Evolutionary conservation across 1,140 invertebrate species (phyloP), one percentile per base, ranked within the genome.

Genomic region (Rhagoletis pomonella): DNA sequence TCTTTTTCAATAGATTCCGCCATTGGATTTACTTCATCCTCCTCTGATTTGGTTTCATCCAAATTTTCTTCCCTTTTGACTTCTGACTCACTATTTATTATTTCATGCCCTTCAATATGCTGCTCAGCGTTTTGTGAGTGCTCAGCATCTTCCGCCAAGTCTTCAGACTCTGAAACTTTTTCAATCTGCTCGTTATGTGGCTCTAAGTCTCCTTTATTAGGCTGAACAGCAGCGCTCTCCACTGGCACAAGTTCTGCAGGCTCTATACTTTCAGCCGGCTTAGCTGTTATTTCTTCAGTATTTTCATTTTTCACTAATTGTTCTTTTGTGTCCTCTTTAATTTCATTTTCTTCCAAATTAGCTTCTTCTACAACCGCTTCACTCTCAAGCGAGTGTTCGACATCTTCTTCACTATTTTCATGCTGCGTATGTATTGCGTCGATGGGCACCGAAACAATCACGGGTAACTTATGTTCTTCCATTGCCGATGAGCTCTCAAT

Each of bases 51-150:
- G 0, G 19, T 67, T 39, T 69, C 86, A 29, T 89, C 67, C 2
- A 88, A 87, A 47, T 87, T 47, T 59, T 88, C 87, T 73, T 59
- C 44, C 39, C 14, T 29, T 86, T 73, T 42, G 39, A 17, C 29
- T 65, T 42, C 42, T 19, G n/a, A 17, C 10, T 47, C 67, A 50
- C 14, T 77, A 85, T 73, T 67, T 5, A 50, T 7, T 4, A 29
- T 39, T 84, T 87, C 19, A 62, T 10, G 59, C 39, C 47, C 44
- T 85, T 85, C 87, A 85, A 7, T 62, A 39, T 12, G 17, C n/a
- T 85, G n/a, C 0, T 69, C 12, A 14, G 58, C 10, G 9, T 1
- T 81, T 47, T 87, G 47, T 19, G 39, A 14, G n/a, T 44, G 4
- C 9, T 7, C 14, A 50, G 44, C 14, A 62, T 65, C 39, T 7